Conservation (phyloP, 1,140 invertebrate genomes). For the Globodera rostochiensis region DNA sequence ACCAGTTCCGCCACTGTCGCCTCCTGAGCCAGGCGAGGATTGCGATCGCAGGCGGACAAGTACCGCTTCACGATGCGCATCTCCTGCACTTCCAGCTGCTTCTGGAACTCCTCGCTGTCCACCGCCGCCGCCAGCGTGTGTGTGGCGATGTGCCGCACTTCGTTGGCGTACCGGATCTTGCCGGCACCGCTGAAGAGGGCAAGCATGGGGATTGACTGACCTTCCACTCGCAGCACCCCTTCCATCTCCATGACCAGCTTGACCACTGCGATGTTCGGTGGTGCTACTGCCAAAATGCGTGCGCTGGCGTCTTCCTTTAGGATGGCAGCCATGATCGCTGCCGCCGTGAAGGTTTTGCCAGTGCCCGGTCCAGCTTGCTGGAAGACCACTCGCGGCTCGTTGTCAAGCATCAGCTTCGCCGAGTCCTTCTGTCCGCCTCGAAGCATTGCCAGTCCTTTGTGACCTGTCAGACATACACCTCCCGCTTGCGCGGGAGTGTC, state of each 20-base stretch:
- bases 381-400: background rate
- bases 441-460: background rate
- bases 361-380: background rate
- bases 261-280: constrained; percentile 8
- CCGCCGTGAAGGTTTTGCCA: background rate
- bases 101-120: background rate
- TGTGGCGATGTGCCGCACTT: background rate
- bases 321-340: background rate
- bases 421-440: background rate
- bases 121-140: background rate
- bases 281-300: background rate
- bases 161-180: background rate
- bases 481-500: background rate
- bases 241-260: constrained; percentile 16
- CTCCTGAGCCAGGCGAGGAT: background rate
- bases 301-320: background rate
- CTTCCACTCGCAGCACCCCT: background rate
- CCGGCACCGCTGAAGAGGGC: background rate
- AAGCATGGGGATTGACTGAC: background rate
- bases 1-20: background rate
- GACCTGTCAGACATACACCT: too few species aligned
- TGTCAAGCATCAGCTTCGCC: background rate
- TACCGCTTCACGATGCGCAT: background rate
- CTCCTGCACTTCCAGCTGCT: background rate
- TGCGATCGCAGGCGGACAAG: background rate